Percentiles rank a stretch among this genome's conserved stretches.
phyloP scores from a whole-genome alignment of 1,140 invertebrate genomes.

The Eupeodes corollae region DNA sequence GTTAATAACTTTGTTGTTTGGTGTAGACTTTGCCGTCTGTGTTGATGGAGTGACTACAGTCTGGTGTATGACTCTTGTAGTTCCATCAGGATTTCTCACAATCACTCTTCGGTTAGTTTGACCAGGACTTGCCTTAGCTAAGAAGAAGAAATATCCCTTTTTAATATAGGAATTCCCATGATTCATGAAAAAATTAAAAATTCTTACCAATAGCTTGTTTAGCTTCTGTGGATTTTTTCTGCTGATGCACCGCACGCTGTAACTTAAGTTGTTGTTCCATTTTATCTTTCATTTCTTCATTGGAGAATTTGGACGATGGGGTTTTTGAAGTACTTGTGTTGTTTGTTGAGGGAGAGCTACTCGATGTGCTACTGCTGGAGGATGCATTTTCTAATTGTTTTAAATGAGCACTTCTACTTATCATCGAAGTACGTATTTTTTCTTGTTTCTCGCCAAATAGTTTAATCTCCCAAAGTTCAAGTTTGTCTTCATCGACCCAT shows the following conservation, averaged over 20 bases:
- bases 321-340: constrained; percentile 40
- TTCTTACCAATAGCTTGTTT: constrained; percentile 29
- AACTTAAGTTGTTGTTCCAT: constrained; percentile 80
- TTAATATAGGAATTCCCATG: neutral
- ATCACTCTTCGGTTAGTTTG: constrained; percentile 44
- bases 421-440: constrained; percentile 56
- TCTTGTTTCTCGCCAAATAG: constrained; percentile 81
- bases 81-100: constrained; percentile 69
- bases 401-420: constrained; percentile 48
- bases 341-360: constrained; percentile 8
- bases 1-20: constrained; percentile 2
- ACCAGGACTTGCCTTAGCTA: too few relatives aligned
- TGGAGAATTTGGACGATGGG: constrained; percentile 37
- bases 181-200: constrained; percentile 5
- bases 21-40: constrained; percentile 11
- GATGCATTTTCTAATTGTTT: constrained; percentile 19
- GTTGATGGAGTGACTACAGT: constrained; percentile 26
- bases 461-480: constrained; percentile 95
- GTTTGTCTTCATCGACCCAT: constrained; percentile 91
- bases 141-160: too few relatives aligned
- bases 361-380: constrained; percentile 2
- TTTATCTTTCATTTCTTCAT: constrained; percentile 77
- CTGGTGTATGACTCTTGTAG: constrained; percentile 58
- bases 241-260: constrained; percentile 75
- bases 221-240: constrained; percentile 61